phyloP scores from a whole-genome alignment of 1,140 invertebrate species.

The Mesaphorura yosii region DNA sequence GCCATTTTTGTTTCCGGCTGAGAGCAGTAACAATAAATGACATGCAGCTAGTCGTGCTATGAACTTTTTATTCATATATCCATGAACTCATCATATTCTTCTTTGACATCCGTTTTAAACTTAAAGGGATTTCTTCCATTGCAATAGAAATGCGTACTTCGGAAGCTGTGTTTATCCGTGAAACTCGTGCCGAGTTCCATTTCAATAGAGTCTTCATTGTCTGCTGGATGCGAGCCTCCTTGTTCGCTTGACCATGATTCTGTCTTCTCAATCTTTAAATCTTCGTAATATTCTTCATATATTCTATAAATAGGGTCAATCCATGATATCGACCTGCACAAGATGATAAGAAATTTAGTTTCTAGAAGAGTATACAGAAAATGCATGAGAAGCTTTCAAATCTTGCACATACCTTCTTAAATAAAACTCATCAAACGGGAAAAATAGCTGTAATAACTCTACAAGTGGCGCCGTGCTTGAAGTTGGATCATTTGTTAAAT shows the following conservation, averaged over 20 bases:
- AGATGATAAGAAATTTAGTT: no score
- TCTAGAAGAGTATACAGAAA: no score
- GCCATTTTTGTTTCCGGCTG: no score
- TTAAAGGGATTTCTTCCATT: not conserved
- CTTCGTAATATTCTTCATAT: no score
- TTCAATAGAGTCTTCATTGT: constrained; percentile 17
- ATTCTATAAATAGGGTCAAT: no score
- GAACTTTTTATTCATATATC: not conserved
- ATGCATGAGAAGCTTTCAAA: no score
- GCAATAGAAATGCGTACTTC: not conserved
- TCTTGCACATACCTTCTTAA: no score
- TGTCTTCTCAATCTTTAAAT: constrained; percentile 24
- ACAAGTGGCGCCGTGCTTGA: no score
- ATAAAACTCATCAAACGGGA: constrained; percentile 70
- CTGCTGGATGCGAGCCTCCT: not conserved
- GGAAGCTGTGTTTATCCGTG: not conserved
- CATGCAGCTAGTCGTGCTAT: not conserved
- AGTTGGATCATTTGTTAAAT: no score
- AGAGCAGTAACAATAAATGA: not conserved
- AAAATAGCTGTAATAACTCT: no score
- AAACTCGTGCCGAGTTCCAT: constrained; percentile 25
- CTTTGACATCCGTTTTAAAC: not conserved
- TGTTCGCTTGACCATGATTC: no score
- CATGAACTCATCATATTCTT: not conserved
- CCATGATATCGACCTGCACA: no score